Evolutionary conservation across 2,888 invertebrate genomes (phyloP), one percentile per base, ranked within the genome.

Genomic region (Hecatera dysodea): DNA sequence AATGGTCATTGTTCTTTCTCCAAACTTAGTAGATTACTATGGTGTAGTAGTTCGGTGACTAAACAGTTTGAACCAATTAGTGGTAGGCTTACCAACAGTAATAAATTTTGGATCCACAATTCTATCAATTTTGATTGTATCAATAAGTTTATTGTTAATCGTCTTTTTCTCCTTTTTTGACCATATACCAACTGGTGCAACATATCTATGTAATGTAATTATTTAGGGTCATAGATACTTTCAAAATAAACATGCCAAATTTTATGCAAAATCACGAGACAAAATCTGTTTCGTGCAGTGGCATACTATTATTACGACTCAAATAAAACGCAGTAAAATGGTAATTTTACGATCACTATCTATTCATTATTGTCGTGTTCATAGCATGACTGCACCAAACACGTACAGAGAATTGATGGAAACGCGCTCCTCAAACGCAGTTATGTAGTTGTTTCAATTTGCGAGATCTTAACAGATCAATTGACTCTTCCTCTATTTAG

Each of bases 401-500:
- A 55, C 42, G 56, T 59, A 68, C 68, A 22, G 57, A 57, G 62
- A 74, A 78, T 81, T 87, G 78, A 88, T 88, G 76, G 76, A 88
- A 88, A 85, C 80, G 89, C 89, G 88, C 87, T 69, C 55, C 75
- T 78, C 70, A 50, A 70, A 67, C 83, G 86, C 78, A 84, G 76
- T 87, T 85, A 87, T 67, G 79, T 84, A 57, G 83, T 85, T 81
- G 70, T 79, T 78, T 78, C 89, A 89, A 89, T 88, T 88, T 83
- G 80, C 50, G 64, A 64, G 83, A 82, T 86, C 87, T 88, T 88
- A 84, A 85, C 87, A 84, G 87, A 84, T 83, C 88, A 89, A 89
- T 89, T 89, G 88, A 75, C 71, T 82, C 88, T 89, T 89, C 88
- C 88, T 84, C 82, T 84, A 81, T 84, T 87, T 67, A 81, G 75